These are phyloP conservation scores for Huso huso DNA, from an alignment of 2,797 vertebrate species.

Conservation along the genomic window DNA sequence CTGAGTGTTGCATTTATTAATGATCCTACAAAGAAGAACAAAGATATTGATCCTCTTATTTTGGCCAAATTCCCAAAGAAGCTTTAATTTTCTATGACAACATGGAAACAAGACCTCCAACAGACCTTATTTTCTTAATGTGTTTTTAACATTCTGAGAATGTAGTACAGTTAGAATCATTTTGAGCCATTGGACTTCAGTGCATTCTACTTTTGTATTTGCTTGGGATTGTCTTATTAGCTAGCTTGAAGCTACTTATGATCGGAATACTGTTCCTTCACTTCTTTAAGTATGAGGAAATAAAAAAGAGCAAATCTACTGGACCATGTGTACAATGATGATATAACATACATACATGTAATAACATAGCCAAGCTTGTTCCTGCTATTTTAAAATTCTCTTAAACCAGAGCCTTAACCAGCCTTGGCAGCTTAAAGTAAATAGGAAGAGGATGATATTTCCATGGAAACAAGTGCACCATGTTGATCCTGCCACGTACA, in stretches of 20 bases:
- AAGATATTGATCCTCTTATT: no score
- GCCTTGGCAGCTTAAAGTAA: slow-evolving; percentile 61
- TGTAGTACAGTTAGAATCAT: no score
- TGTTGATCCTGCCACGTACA: slow-evolving; percentile 40
- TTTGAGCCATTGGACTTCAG: no score
- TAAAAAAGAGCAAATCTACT: slow-evolving; percentile 6
- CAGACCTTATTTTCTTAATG: no score
- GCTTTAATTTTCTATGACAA: no score
- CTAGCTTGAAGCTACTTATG: neutral
- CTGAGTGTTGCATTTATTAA: no score
- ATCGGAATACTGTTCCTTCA: neutral
- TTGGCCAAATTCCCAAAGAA: no score
- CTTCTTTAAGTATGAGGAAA: slow-evolving; percentile 2
- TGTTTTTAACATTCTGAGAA: no score
- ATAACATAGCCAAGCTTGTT: slow-evolving; percentile 8
- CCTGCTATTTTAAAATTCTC: slow-evolving; percentile 15
- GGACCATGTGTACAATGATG: neutral
- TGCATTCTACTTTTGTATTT: no score
- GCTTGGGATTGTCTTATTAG: no score
- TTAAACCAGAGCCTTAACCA: slow-evolving; percentile 42
- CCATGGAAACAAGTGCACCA: slow-evolving; percentile 69
- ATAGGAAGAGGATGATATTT: slow-evolving; percentile 57
- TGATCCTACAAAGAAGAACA: no score
- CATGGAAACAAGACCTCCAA: no score
- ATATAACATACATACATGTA: slow-evolving; percentile 3